Conservation (phyloP, 2,797 vertebrate genomes). For the Aphelocoma californica region DNA sequence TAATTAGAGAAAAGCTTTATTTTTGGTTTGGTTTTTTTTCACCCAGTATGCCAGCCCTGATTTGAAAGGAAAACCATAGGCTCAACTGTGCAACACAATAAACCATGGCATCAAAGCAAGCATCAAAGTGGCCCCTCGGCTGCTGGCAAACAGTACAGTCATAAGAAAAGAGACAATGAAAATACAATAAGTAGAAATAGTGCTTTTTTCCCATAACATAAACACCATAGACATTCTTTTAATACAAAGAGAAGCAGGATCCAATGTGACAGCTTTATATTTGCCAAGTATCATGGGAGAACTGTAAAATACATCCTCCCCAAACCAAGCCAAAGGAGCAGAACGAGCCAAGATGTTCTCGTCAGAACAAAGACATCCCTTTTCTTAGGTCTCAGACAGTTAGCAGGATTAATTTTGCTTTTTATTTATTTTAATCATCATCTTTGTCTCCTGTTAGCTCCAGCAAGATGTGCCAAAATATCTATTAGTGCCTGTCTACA, state of each 20-base stretch:
- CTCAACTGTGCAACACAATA: slow-evolving; percentile 30
- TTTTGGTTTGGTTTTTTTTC: slow-evolving; percentile 8
- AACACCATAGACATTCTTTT: slow-evolving; percentile 62
- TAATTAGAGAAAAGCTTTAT: slow-evolving; percentile 63
- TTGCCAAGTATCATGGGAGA: slow-evolving; percentile 63
- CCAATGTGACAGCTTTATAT: slow-evolving; percentile 67
- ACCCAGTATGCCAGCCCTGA: slow-evolving; percentile 27
- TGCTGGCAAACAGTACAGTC: slow-evolving; percentile 39
- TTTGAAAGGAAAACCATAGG: slow-evolving; percentile 51
- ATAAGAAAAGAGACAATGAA: slow-evolving; percentile 47
- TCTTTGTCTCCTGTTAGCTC: background rate
- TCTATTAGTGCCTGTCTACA: background rate
- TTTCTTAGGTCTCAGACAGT: slow-evolving; percentile 35
- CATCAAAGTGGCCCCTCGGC: background rate
- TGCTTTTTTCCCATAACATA: slow-evolving; percentile 36
- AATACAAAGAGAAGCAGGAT: slow-evolving; percentile 64
- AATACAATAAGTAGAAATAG: slow-evolving; percentile 57
- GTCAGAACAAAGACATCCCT: slow-evolving; percentile 29
- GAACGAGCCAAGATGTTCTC: slow-evolving; percentile 40
- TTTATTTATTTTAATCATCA: slow-evolving; percentile 7
- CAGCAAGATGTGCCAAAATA: slow-evolving; percentile 24
- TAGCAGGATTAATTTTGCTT: background rate
- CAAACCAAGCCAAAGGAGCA: slow-evolving; percentile 48
- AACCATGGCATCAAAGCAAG: slow-evolving; percentile 53
- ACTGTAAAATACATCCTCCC: slow-evolving; percentile 61